Conservation (phyloP, 1,140 invertebrate genomes). For the Drosophila albomicans region DNA sequence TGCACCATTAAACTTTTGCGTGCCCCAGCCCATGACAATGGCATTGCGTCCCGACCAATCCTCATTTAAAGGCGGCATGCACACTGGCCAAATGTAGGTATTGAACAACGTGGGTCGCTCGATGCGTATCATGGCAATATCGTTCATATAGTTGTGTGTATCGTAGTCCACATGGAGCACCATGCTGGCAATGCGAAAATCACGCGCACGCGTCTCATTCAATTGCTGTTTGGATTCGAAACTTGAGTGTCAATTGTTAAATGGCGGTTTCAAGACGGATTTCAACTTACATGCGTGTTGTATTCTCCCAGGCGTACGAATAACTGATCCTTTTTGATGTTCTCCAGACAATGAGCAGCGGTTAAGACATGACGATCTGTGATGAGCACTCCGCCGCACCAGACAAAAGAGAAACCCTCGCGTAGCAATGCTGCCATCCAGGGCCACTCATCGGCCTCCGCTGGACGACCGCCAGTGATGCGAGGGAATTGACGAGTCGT, state of each 20-base stretch:
- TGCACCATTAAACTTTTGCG: constrained; percentile 89
- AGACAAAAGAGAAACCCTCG: constrained; percentile 86
- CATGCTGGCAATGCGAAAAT: constrained; percentile 88
- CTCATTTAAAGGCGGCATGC: constrained; percentile 89
- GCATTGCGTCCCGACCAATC: constrained; percentile 88
- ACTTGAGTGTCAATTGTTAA: background rate
- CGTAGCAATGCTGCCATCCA: constrained; percentile 92
- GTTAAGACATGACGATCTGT: constrained; percentile 91
- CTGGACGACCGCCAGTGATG: constrained; percentile 88
- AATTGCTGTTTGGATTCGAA: constrained; percentile 28
- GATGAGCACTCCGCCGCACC: constrained; percentile 92
- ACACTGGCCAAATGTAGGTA: constrained; percentile 93
- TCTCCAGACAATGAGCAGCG: constrained; percentile 91
- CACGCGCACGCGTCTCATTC: constrained; percentile 88
- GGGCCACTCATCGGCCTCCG: constrained; percentile 91
- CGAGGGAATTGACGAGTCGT: constrained; percentile 86
- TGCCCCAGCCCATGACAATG: constrained; percentile 92
- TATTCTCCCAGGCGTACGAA: constrained; percentile 92
- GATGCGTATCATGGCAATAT: constrained; percentile 92
- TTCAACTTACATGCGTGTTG: constrained; percentile 87
- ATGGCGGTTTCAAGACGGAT: too few relatives aligned
- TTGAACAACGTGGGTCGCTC: constrained; percentile 89
- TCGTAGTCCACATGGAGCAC: constrained; percentile 88
- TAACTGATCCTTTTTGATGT: constrained; percentile 88
- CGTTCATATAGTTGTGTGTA: constrained; percentile 89